These are phyloP conservation scores for Harpagifer antarcticus DNA, from an alignment of 2,797 vertebrate genomes.

Conservation along the genomic window DNA sequence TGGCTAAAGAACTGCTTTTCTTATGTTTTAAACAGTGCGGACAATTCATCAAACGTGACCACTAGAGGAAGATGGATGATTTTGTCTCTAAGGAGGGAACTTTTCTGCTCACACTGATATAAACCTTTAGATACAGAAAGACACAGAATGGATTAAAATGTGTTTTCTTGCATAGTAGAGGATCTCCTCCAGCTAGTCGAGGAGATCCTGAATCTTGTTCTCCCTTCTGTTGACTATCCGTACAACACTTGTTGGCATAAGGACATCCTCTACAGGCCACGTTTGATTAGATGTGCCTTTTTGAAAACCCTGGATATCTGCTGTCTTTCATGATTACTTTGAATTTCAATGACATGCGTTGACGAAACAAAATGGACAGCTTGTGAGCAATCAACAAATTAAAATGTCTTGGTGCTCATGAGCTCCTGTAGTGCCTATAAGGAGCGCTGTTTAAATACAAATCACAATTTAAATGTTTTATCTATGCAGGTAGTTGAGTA, in stretches of 20 bases:
- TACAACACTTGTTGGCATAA: conserved; percentile 52
- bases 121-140: not conserved
- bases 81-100: conserved; percentile 1
- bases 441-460: conserved; percentile 30
- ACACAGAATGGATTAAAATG: conserved; percentile 22
- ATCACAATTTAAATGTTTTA: conserved; percentile 33
- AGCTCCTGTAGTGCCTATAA: conserved; percentile 6
- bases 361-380: conserved; percentile 42
- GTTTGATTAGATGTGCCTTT: conserved; percentile 72
- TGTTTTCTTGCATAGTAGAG: conserved; percentile 73
- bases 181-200: conserved; percentile 41
- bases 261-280: conserved; percentile 55
- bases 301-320: conserved; percentile 49
- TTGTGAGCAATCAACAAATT: conserved; percentile 48
- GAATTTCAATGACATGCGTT: conserved; percentile 69
- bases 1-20: not conserved
- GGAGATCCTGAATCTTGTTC: conserved; percentile 38
- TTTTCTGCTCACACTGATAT: conserved; percentile 28
- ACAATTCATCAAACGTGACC: not conserved
- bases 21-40: conserved; percentile 4
- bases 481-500: conserved; percentile 23
- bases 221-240: conserved; percentile 33
- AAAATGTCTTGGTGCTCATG: conserved; percentile 38
- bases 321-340: conserved; percentile 54
- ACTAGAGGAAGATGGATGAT: conserved; percentile 6